Conservation (phyloP, 2,113 vertebrate genomes). For the Pteronura brasiliensis region DNA sequence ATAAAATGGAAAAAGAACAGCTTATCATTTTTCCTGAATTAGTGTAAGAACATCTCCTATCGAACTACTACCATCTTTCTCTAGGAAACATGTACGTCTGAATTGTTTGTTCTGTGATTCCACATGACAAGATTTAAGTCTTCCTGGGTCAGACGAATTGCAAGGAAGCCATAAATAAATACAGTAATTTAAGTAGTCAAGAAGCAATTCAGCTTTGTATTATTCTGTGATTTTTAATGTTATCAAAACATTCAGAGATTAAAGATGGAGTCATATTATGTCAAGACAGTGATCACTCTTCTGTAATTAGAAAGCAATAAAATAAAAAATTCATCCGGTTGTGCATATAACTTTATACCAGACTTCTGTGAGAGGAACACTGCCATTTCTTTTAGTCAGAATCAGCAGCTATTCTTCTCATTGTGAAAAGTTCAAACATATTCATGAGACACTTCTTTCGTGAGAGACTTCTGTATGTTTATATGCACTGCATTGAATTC, state of each 20-base stretch:
- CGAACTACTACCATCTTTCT: not conserved
- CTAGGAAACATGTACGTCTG: not conserved
- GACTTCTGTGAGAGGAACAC: not conserved
- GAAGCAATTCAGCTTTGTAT: not conserved
- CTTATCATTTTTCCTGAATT: not conserved
- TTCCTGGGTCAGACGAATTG: not conserved
- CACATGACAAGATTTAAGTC: not conserved
- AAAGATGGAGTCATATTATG: not conserved
- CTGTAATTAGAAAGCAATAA: conserved; percentile 32
- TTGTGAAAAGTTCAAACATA: not conserved
- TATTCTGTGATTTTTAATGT: not conserved
- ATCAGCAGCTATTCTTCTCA: not conserved
- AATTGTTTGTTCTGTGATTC: not conserved
- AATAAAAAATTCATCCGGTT: not conserved
- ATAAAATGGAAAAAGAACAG: not conserved
- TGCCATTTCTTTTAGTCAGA: not conserved
- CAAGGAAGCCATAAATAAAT: conserved; percentile 1
- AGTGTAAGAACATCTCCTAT: not conserved
- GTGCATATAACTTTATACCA: not conserved
- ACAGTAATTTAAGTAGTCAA: not conserved
- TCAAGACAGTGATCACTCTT: not conserved
- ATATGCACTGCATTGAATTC: not conserved
- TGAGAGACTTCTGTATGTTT: not conserved
- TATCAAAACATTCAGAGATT: conserved; percentile 8
- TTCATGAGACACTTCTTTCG: not conserved